A percentile compares a stretch with the other conserved stretches of the same genome.
Evolutionary conservation across 2,888 invertebrate species (phyloP).

Genomic region (Sympetrum striolatum): DNA sequence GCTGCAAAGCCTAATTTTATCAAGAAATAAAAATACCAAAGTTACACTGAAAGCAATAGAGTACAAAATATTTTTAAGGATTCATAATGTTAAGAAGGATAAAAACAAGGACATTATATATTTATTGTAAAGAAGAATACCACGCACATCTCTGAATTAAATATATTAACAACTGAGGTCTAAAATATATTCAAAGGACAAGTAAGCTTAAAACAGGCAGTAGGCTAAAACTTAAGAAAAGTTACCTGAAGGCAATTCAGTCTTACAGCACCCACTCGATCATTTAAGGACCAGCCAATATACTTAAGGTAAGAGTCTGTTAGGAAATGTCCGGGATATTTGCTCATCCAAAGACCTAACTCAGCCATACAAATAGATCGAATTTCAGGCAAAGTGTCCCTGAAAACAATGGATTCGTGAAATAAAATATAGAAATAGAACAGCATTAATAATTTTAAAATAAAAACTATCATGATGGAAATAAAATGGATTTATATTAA

Average conservation of each 20-base stretch:
- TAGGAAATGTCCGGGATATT: conserved; percentile 67
- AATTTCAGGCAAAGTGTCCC: conserved; percentile 66
- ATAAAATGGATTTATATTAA: too few relatives aligned
- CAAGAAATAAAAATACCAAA: neutral
- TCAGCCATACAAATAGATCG: conserved; percentile 69
- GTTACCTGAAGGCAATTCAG: conserved; percentile 54
- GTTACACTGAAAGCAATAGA: neutral
- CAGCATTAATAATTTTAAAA: neutral
- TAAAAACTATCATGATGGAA: neutral
- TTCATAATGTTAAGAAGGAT: too few relatives aligned
- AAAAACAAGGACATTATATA: too few relatives aligned
- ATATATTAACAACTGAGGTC: too few relatives aligned
- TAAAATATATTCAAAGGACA: too few relatives aligned
- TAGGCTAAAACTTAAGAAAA: too few relatives aligned
- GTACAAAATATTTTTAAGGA: too few relatives aligned
- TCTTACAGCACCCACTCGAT: conserved; percentile 64
- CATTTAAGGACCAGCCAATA: conserved; percentile 70
- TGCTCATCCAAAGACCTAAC: conserved; percentile 69
- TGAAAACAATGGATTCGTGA: conserved; percentile 45
- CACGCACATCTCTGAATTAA: too few relatives aligned
- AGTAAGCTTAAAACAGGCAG: too few relatives aligned
- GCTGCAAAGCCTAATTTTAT: conserved; percentile 61
- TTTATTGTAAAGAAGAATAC: too few relatives aligned
- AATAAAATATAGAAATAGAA: neutral
- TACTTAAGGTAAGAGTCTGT: conserved; percentile 71